Evolutionary conservation across 2,113 vertebrate species (phyloP), one percentile per base, ranked within the genome.

Genomic region (Phyllostomus discolor): DNA sequence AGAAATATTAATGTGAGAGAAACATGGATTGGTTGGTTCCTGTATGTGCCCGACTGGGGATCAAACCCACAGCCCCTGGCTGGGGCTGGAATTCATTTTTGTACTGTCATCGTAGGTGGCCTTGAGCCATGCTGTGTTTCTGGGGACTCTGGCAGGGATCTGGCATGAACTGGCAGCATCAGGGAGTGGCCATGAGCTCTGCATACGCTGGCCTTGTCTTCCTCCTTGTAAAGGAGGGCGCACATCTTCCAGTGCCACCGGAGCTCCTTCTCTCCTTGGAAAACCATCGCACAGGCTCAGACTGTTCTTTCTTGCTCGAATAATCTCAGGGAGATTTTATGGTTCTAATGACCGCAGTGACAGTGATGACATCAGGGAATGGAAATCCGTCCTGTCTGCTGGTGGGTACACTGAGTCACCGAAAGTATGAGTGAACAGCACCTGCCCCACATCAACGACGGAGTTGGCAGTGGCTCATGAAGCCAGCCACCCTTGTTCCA

Each of bases 351-450:
- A 17, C 8, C 26, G 19, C 10, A 50, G 31, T 38, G 33, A 48
- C 46, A 6, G 38, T 46, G 85, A 20, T 92, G 95, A 86, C 52
- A 20, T 85, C 80, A 75, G 26, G 59, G 54, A 64, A 70, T 11
- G n/a, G 91, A 52, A 46, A 86, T 73, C 43, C 0, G 0, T 70
- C 75, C 59, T 12, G 24, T 52, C 69, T 52, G 48, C 31, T 90
- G 69, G 50, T 17, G 46, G 81, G 48, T 26, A 66, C 57, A n/a
- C 72, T 38, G 95, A 96, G 88, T 94, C 88, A 96, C 46, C 2
- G 7, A 48, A 20, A 4, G 5, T 22, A 4, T 35, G 35, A 41
- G 54, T 43, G 33, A 69, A 59, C 28, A 80, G 52, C 10, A 26
- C 64, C 62, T 86, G 83, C 31, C 24, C 11, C 52, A 19, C 14